A percentile compares a stretch with the other conserved stretches of the same genome.
These are phyloP conservation scores for Danio albolineatus DNA, from an alignment of 2,797 vertebrate species.

Conservation along the genomic window DNA sequence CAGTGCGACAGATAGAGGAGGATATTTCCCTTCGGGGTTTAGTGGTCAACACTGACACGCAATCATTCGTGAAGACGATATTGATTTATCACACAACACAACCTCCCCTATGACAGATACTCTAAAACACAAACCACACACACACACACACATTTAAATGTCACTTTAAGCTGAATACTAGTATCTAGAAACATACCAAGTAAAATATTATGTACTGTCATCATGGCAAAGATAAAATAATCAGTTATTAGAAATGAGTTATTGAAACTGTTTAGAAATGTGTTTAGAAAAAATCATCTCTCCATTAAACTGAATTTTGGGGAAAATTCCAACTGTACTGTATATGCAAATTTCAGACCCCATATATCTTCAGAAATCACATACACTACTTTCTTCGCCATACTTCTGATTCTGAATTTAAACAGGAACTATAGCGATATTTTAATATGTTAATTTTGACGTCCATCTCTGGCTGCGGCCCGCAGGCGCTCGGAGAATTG, in stretches of 20 bases:
- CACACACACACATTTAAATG: constrained; percentile 48
- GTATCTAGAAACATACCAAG: too few relatives aligned
- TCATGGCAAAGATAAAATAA: too few relatives aligned
- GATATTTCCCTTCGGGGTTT: constrained; percentile 25
- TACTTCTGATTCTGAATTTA: constrained; percentile 8
- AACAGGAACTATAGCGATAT: constrained; percentile 19
- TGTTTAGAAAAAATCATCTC: too few relatives aligned
- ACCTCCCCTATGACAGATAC: constrained; percentile 41
- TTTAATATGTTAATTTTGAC: constrained; percentile 19
- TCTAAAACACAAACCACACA: not conserved
- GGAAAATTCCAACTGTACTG: too few relatives aligned
- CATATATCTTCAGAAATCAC: constrained; percentile 2
- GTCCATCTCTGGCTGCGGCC: constrained; percentile 49
- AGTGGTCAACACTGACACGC: constrained; percentile 38
- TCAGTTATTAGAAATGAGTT: too few relatives aligned
- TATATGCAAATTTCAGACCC: not conserved
- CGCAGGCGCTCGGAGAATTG: constrained; percentile 57
- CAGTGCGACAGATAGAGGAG: constrained; percentile 9
- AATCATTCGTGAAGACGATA: constrained; percentile 56
- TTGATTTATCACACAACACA: constrained; percentile 60
- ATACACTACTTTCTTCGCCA: constrained; percentile 9
- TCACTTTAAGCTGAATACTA: too few relatives aligned
- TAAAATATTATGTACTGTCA: too few relatives aligned
- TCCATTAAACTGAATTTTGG: too few relatives aligned
- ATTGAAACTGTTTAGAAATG: too few relatives aligned